phyloP scores from a whole-genome alignment of 2,797 vertebrate species.

The Phrynocephalus guinanensis region DNA sequence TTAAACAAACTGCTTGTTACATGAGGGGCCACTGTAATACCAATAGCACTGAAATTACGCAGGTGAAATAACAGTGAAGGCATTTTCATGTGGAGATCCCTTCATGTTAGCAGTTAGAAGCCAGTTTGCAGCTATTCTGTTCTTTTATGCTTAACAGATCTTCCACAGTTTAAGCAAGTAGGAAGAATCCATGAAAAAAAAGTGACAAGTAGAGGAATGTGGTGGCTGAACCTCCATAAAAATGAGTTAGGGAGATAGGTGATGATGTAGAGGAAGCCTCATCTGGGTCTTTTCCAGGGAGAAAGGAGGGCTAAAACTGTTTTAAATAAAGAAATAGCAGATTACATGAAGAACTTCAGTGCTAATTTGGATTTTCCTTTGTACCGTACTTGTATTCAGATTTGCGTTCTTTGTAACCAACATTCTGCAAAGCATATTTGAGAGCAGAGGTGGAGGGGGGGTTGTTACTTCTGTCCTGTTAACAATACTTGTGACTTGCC shows the following conservation, averaged over 20 bases:
- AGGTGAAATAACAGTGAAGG: no score
- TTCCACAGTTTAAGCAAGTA: neutral
- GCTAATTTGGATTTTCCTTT: neutral
- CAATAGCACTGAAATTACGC: no score
- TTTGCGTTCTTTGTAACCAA: neutral
- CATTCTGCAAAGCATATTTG: neutral
- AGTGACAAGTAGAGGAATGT: neutral
- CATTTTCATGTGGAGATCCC: neutral
- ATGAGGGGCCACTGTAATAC: no score
- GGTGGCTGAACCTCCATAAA: neutral
- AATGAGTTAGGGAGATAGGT: neutral
- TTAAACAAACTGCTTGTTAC: no score
- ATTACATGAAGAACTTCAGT: neutral
- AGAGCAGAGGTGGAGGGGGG: neutral
- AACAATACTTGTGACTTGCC: neutral
- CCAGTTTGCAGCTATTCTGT: neutral
- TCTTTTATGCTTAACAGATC: neutral
- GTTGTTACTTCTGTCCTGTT: neutral
- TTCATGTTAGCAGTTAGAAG: neutral
- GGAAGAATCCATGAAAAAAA: neutral
- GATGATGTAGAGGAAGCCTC: neutral
- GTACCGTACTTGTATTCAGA: neutral
- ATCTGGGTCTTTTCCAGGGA: neutral
- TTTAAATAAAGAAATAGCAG: neutral
- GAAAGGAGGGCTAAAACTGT: no score